A percentile compares a stretch with the other conserved stretches of the same genome.
phyloP scores from a whole-genome alignment of 2,113 vertebrate species.

The Ammodramus savannarum region DNA sequence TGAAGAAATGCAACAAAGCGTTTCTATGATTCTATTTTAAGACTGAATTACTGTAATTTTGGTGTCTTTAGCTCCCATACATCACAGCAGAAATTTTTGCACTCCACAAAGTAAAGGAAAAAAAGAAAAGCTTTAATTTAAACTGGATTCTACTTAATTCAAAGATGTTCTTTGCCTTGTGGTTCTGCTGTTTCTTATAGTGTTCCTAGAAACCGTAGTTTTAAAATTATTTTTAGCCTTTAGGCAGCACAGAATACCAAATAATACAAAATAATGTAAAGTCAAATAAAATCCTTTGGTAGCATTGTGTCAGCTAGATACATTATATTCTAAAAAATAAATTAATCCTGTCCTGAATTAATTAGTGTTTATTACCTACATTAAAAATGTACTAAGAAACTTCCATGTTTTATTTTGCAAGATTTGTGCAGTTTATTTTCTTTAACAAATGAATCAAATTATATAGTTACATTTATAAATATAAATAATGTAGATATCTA shows the following conservation, averaged over 20 bases:
- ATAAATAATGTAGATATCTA: background rate
- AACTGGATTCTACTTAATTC: background rate
- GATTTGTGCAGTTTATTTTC: background rate
- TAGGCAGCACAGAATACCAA: background rate
- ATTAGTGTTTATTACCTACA: background rate
- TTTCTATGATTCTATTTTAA: background rate
- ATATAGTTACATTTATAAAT: background rate
- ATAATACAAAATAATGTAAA: background rate
- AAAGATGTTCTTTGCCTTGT: background rate
- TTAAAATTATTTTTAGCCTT: background rate
- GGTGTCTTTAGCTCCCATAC: background rate
- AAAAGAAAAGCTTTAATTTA: background rate
- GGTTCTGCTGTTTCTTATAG: background rate
- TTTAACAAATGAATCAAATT: background rate
- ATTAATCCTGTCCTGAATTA: background rate
- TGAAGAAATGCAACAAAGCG: background rate
- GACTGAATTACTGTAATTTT: background rate
- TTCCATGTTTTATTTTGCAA: background rate
- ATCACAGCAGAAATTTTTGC: background rate
- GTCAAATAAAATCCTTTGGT: background rate
- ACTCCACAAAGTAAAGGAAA: background rate
- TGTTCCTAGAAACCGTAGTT: background rate
- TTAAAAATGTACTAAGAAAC: background rate
- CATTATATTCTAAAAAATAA: background rate
- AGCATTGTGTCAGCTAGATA: background rate